Evolutionary conservation across 2,797 vertebrate genomes (phyloP).

Genomic region (Pseudochirops cupreus): DNA sequence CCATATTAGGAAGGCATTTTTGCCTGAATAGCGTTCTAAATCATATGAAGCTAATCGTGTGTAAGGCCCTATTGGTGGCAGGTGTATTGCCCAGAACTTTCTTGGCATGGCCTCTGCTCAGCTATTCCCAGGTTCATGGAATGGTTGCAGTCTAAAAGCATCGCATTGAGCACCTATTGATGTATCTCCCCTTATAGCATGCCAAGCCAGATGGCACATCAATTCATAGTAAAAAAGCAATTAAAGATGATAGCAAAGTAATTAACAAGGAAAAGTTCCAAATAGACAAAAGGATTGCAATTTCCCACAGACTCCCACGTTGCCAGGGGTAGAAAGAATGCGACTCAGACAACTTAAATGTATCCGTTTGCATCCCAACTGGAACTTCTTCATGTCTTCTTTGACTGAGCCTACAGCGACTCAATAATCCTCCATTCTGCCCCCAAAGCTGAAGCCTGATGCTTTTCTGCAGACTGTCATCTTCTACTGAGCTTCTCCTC

Average conservation of each 20-base stretch:
- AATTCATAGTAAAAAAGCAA: not conserved
- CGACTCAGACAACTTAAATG: not conserved
- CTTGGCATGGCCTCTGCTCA: conserved; percentile 1
- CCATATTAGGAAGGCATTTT: not conserved
- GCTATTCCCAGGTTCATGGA: not conserved
- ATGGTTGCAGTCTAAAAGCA: not conserved
- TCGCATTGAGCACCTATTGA: not conserved
- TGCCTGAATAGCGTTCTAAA: not conserved
- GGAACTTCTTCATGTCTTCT: not conserved
- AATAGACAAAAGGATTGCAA: not conserved
- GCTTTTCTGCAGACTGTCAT: not conserved
- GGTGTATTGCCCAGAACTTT: not conserved
- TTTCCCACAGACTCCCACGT: not conserved
- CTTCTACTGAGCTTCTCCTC: not conserved
- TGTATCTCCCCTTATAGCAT: not conserved
- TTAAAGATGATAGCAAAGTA: not conserved
- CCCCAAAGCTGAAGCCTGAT: not conserved
- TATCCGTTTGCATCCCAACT: not conserved
- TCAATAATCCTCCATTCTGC: not conserved
- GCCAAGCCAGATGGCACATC: not conserved
- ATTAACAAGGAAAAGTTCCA: not conserved
- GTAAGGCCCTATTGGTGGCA: not conserved
- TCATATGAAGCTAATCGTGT: not conserved
- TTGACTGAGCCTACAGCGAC: not conserved
- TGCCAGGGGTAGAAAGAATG: not conserved